phyloP scores from a whole-genome alignment of 2,797 vertebrate species.

The Periparus ater region DNA sequence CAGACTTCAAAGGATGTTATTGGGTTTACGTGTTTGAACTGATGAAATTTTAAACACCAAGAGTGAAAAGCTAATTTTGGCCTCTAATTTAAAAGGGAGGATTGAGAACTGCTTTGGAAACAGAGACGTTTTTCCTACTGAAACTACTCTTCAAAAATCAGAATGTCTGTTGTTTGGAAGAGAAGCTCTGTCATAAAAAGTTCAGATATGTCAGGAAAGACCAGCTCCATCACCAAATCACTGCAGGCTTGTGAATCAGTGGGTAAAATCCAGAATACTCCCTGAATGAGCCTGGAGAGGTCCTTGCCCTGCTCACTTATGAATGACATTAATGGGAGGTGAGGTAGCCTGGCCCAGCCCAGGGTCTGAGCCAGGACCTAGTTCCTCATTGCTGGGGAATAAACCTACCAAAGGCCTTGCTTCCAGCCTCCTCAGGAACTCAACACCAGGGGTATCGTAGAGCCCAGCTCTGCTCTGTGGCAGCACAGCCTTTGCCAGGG shows the following conservation, averaged over 20 bases:
- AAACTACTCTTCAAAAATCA: background rate
- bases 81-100: background rate
- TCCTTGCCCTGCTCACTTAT: background rate
- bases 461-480: background rate
- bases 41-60: conserved; percentile 21
- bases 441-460: fast-evolving
- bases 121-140: background rate
- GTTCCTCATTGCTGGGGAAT: background rate
- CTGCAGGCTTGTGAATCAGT: background rate
- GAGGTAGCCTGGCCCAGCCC: background rate
- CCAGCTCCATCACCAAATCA: background rate
- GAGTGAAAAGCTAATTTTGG: background rate
- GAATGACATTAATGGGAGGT: background rate
- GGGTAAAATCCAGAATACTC: background rate
- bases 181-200: background rate
- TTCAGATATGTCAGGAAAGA: background rate
- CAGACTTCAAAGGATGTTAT: background rate
- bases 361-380: background rate
- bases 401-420: background rate
- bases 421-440: background rate
- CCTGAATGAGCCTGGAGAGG: background rate
- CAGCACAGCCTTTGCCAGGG: background rate
- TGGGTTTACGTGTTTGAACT: conserved; percentile 29
- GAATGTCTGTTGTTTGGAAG: background rate
- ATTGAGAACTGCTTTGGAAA: conserved; percentile 15